A percentile compares a stretch with the other conserved stretches of the same genome.
These are phyloP conservation scores for Sitta carolinensis DNA, from an alignment of 2,797 vertebrate genomes.

Conservation along the genomic window DNA sequence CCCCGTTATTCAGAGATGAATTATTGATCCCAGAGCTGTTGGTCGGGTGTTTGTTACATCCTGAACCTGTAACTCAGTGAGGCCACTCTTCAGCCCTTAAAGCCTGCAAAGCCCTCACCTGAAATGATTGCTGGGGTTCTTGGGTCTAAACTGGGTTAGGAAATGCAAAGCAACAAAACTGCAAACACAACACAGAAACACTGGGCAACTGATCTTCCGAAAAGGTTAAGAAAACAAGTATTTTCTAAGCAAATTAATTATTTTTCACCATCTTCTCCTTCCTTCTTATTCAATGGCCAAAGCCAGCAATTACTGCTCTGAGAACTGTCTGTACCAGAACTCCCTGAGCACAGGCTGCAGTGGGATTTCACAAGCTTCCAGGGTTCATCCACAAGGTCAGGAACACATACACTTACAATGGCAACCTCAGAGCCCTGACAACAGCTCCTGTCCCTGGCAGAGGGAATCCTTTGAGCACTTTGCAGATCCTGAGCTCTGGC, in stretches of 20 bases:
- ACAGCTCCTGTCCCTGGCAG: background rate
- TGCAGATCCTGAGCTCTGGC: background rate
- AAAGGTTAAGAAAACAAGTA: background rate
- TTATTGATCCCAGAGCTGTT: conserved; percentile 29
- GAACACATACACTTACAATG: background rate
- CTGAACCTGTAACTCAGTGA: background rate
- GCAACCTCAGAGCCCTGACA: background rate
- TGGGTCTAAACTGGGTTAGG: background rate
- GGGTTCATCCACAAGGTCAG: background rate
- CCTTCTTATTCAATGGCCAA: background rate
- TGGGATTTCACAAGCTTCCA: background rate
- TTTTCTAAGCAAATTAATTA: background rate
- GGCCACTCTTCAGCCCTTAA: background rate
- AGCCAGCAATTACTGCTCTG: background rate
- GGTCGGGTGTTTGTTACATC: background rate
- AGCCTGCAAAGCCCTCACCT: background rate
- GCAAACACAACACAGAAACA: background rate
- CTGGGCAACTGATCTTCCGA: background rate
- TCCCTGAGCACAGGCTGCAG: background rate
- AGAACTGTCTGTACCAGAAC: background rate
- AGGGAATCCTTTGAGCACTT: background rate
- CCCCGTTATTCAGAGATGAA: background rate
- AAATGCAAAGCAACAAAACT: background rate
- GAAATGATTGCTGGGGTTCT: background rate
- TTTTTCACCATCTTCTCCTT: background rate